Conservation (phyloP, 2,888 invertebrate species). For the Diarsia dahlii region DNA sequence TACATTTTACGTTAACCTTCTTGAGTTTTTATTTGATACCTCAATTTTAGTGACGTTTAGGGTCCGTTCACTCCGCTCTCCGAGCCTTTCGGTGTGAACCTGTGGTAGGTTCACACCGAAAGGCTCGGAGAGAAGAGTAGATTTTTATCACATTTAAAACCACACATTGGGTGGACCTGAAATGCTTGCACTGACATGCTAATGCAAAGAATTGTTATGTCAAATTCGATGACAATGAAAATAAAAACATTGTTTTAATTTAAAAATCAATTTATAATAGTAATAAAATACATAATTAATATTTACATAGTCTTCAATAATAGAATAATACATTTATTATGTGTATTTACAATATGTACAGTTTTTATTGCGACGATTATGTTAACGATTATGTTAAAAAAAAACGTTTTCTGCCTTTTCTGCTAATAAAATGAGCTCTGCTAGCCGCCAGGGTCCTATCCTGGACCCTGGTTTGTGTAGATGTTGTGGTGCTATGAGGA, state of each 20-base stretch:
- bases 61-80: too few species aligned
- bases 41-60: too few species aligned
- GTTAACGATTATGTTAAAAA: too few species aligned
- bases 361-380: background rate
- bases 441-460: slow-evolving; percentile 78
- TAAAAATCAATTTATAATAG: background rate
- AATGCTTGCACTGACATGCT: too few species aligned
- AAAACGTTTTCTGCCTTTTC: slow-evolving; percentile 6
- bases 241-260: background rate
- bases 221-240: background rate
- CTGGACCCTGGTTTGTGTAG: slow-evolving; percentile 82
- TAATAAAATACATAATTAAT: background rate
- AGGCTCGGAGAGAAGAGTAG: too few species aligned
- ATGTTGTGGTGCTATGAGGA: slow-evolving; percentile 82
- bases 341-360: slow-evolving; percentile 12
- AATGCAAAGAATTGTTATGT: too few species aligned
- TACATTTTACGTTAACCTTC: background rate
- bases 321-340: slow-evolving; percentile 11
- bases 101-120: too few species aligned
- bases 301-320: slow-evolving; percentile 2
- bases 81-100: too few species aligned
- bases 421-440: slow-evolving; percentile 64
- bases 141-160: too few species aligned
- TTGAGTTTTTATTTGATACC: background rate
- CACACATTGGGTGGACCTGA: too few species aligned